Percentiles rank a stretch among this genome's conserved stretches.
Evolutionary conservation across 2,888 invertebrate genomes (phyloP).

Genomic region (Aphodius granarius): DNA sequence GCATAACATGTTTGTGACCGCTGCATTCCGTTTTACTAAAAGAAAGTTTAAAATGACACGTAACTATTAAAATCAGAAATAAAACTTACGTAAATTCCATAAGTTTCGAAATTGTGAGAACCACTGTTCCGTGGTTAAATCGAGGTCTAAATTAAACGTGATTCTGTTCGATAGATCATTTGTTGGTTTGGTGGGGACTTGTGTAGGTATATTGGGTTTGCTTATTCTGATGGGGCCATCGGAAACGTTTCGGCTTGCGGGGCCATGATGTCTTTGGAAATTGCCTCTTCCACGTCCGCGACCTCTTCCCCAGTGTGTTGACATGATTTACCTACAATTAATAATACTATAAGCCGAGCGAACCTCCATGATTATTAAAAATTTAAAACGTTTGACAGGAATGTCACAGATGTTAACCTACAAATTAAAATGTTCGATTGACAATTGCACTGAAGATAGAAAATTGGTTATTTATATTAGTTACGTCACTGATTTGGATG

Average conservation of each 20-base stretch:
- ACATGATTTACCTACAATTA: constrained; percentile 16
- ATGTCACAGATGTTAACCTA: not conserved
- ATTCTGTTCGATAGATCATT: constrained; percentile 24
- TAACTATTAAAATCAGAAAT: not conserved
- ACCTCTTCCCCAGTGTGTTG: constrained; percentile 23
- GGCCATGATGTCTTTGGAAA: constrained; percentile 9
- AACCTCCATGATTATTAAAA: not conserved
- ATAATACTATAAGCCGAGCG: not conserved
- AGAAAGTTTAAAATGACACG: constrained; percentile 16
- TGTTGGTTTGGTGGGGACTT: constrained; percentile 1
- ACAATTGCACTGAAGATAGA: not conserved
- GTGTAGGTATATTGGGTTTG: not conserved
- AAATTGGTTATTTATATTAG: not conserved
- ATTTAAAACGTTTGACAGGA: not conserved
- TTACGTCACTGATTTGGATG: not conserved
- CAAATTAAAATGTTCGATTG: not conserved
- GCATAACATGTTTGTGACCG: constrained; percentile 47
- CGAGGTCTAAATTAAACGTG: constrained; percentile 29
- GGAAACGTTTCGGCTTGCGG: constrained; percentile 2
- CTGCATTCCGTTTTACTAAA: constrained; percentile 51
- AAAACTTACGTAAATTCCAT: constrained; percentile 31
- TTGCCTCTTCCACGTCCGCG: constrained; percentile 28
- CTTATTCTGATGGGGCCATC: constrained; percentile 5
- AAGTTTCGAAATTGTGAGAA: constrained; percentile 30
- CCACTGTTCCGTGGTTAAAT: constrained; percentile 25